These are phyloP conservation scores for Berghia stephanieae DNA, from an alignment of 1,140 invertebrate genomes.

Conservation along the genomic window DNA sequence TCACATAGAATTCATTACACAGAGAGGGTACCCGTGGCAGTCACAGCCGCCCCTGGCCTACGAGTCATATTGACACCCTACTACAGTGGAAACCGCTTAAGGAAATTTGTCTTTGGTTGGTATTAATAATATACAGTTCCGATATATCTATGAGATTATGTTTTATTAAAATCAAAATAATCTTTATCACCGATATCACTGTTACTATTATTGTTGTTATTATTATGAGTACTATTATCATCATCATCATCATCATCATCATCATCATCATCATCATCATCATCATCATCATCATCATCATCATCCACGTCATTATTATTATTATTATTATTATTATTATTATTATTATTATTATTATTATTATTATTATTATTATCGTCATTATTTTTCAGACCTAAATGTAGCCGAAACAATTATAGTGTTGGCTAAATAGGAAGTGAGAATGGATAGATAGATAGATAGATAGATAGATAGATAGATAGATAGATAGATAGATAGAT, in stretches of 20 bases:
- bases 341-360: conserved; percentile 4
- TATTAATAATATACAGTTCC: not conserved
- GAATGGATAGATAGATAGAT: too few species aligned
- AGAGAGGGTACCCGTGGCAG: not conserved
- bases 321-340: not conserved
- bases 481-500: too few species aligned
- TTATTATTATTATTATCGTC: too few species aligned
- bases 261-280: conserved; percentile 17
- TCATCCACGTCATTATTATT: too few species aligned
- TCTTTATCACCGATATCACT: too few species aligned
- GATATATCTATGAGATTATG: not conserved
- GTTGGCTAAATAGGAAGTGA: too few species aligned
- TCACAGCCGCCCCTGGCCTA: not conserved
- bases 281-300: conserved; percentile 19
- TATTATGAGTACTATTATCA: too few species aligned
- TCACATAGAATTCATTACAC: not conserved
- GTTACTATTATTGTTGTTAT: too few species aligned
- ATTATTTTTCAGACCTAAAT: too few species aligned
- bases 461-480: too few species aligned
- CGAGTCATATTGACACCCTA: not conserved
- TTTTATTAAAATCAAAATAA: not conserved
- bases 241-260: conserved; percentile 18
- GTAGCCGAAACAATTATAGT: too few species aligned
- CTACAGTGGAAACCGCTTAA: not conserved
- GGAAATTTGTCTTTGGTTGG: not conserved